Evolutionary conservation across 2,888 invertebrate species (phyloP).

Genomic region (Nycteola revayana): DNA sequence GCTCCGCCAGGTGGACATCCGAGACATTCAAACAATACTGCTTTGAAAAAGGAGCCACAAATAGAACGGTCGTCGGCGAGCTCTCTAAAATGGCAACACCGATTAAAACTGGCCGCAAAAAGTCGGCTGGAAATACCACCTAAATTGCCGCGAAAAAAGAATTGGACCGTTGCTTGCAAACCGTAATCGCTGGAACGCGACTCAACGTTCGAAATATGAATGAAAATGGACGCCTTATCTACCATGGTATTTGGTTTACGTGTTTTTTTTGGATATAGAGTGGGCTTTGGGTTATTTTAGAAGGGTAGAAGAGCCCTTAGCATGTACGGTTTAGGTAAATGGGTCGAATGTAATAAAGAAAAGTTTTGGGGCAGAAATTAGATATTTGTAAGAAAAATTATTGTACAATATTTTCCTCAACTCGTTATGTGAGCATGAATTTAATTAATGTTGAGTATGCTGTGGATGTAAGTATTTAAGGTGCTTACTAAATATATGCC

Average conservation of each 20-base stretch:
- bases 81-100: slow-evolving; percentile 67
- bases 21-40: slow-evolving; percentile 32
- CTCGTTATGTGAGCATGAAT: no score
- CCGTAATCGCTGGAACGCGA: slow-evolving; percentile 61
- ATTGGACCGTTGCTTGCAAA: slow-evolving; percentile 49
- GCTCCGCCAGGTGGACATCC: slow-evolving; percentile 15
- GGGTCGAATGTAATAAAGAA: slow-evolving; percentile 26
- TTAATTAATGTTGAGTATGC: no score
- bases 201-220: slow-evolving; percentile 64
- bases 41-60: slow-evolving; percentile 44
- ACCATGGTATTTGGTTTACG: slow-evolving; percentile 56
- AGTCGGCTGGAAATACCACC: slow-evolving; percentile 54
- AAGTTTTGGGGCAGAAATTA: slow-evolving; percentile 13
- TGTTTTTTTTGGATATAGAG: slow-evolving; percentile 37
- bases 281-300: slow-evolving; percentile 41
- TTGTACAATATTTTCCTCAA: no score
- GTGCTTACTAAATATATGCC: no score
- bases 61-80: slow-evolving; percentile 46
- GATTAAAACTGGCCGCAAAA: slow-evolving; percentile 74
- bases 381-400: no score
- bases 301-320: slow-evolving; percentile 33
- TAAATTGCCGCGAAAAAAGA: slow-evolving; percentile 69
- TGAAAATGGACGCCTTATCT: slow-evolving; percentile 58
- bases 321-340: slow-evolving; percentile 24
- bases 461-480: no score